Evolutionary conservation across 92 coral and sea anemone species (phyloP).

Genomic region (Porites evermanni): DNA sequence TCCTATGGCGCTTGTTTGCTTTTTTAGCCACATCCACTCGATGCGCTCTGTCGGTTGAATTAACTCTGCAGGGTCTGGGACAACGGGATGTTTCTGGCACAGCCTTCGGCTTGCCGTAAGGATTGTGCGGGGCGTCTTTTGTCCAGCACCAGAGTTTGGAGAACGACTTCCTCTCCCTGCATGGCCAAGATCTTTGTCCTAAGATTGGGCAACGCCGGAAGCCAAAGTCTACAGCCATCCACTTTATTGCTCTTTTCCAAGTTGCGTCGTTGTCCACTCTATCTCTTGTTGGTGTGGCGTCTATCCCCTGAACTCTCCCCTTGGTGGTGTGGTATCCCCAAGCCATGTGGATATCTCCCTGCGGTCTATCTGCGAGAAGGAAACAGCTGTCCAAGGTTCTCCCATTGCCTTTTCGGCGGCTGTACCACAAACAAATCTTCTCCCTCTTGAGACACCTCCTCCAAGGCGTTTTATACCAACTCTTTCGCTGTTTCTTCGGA

Average conservation of each 20-base stretch:
- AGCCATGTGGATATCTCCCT: not conserved
- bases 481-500: constrained; percentile 6
- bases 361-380: constrained; percentile 20
- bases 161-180: constrained; percentile 2
- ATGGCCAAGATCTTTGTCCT: constrained; percentile 29
- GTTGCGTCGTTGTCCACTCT: constrained; percentile 4
- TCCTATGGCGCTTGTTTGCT: not conserved
- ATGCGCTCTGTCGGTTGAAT: not conserved
- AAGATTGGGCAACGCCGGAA: constrained; percentile 35
- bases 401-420: constrained; percentile 39
- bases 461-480: too few species aligned
- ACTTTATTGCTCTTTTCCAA: not conserved
- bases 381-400: constrained; percentile 31
- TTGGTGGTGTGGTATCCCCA: constrained; percentile 44
- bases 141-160: constrained; percentile 32
- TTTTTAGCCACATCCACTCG: not conserved
- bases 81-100: constrained; percentile 34
- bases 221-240: constrained; percentile 33
- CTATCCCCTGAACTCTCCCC: constrained; percentile 6
- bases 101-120: constrained; percentile 31
- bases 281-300: not conserved
- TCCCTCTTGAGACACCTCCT: too few species aligned
- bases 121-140: constrained; percentile 35
- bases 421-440: constrained; percentile 27
- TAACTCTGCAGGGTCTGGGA: not conserved